These are phyloP conservation scores for Drosophila equinoxialis DNA, from an alignment of 1,140 invertebrate genomes.

Conservation along the genomic window DNA sequence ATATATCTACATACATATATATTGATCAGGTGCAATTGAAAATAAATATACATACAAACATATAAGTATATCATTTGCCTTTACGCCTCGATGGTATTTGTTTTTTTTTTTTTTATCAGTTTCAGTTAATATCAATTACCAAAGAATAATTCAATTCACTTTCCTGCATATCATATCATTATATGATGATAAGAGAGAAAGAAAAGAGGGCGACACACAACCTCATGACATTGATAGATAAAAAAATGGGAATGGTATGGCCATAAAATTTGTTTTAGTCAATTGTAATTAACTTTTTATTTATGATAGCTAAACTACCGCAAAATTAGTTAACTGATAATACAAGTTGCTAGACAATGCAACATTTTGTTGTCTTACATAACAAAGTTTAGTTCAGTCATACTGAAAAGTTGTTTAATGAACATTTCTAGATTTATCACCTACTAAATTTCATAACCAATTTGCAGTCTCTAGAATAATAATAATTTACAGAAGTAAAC, in stretches of 20 bases:
- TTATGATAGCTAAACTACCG: constrained; percentile 13
- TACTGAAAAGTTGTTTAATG: too few relatives aligned
- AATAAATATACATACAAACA: neutral
- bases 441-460: too few relatives aligned
- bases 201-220: neutral
- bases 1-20: neutral
- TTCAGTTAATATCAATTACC: constrained; percentile 16
- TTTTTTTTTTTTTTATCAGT: neutral
- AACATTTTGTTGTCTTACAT: constrained; percentile 4
- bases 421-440: too few relatives aligned
- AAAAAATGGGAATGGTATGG: neutral
- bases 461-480: too few relatives aligned
- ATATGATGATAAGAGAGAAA: neutral
- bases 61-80: neutral
- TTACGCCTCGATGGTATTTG: neutral
- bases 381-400: neutral
- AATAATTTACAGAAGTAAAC: too few relatives aligned
- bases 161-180: constrained; percentile 5
- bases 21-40: constrained; percentile 2
- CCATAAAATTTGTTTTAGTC: constrained; percentile 19
- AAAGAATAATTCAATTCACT: constrained; percentile 19
- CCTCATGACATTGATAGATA: constrained; percentile 9
- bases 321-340: constrained; percentile 25
- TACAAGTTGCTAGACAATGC: constrained; percentile 5
- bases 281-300: constrained; percentile 17